These are phyloP conservation scores for Syngnathoides biaculeatus DNA, from an alignment of 2,113 vertebrate species.

Conservation along the genomic window DNA sequence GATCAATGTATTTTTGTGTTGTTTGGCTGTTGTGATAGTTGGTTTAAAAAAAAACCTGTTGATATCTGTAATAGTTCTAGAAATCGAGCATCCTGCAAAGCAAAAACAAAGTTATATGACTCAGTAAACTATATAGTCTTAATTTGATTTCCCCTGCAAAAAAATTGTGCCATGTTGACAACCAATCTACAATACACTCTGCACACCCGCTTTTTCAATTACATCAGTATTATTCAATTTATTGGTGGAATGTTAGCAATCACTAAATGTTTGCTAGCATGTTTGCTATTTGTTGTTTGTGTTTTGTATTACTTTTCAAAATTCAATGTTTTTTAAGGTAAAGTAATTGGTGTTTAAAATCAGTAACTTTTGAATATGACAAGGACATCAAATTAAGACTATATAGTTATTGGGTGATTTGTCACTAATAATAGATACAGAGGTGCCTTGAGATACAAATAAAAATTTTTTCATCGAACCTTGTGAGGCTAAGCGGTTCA, in stretches of 20 bases:
- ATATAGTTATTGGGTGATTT: background rate
- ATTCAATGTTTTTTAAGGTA: background rate
- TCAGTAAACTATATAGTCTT: background rate
- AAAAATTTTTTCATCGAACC: background rate
- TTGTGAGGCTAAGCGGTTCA: too few species aligned
- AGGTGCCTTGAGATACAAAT: background rate
- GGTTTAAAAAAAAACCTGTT: background rate
- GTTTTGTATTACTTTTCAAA: background rate
- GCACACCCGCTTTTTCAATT: background rate
- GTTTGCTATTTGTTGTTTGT: background rate
- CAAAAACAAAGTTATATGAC: background rate
- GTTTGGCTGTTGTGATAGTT: background rate
- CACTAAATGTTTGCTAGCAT: background rate
- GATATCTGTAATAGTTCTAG: background rate
- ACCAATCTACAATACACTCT: background rate
- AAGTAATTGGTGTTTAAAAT: background rate
- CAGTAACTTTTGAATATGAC: background rate
- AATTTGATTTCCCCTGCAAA: background rate
- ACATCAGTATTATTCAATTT: background rate
- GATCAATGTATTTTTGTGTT: background rate
- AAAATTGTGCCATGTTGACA: background rate
- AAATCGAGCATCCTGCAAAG: background rate
- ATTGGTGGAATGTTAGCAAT: background rate
- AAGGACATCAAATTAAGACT: background rate
- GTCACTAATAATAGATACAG: background rate